Evolutionary conservation across 2,797 vertebrate species (phyloP).

Genomic region (Tauraco hartlaubi): DNA sequence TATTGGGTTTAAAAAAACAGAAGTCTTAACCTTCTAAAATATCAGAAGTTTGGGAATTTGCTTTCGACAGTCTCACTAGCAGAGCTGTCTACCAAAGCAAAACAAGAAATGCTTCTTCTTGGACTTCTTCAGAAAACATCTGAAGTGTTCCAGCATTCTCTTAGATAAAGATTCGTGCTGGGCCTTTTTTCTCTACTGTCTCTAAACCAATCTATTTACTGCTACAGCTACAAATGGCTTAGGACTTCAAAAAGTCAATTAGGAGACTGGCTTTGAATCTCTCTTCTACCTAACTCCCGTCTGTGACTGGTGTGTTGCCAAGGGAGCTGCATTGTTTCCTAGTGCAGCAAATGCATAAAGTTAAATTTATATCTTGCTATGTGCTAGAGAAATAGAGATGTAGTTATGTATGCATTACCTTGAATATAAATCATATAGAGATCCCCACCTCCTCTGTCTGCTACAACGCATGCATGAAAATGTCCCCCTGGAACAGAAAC

Average conservation of each 20-base stretch:
- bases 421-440: conserved; percentile 61
- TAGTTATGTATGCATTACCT: conserved; percentile 63
- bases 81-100: neutral
- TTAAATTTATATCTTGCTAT: conserved; percentile 14
- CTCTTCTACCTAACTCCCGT: conserved; percentile 24
- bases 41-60: conserved; percentile 31
- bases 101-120: neutral
- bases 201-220: neutral
- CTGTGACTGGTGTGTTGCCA: conserved; percentile 47
- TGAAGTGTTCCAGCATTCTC: neutral
- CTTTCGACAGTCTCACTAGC: neutral
- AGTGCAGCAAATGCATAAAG: conserved; percentile 48
- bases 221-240: conserved; percentile 38
- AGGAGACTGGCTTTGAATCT: conserved; percentile 29
- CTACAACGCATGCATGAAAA: conserved; percentile 52
- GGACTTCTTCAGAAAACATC: neutral
- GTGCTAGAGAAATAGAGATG: conserved; percentile 61
- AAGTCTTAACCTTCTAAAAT: conserved; percentile 64
- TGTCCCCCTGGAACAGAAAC: conserved; percentile 30
- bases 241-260: conserved; percentile 44
- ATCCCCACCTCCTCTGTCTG: conserved; percentile 49
- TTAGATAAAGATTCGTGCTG: neutral
- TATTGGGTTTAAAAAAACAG: neutral
- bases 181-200: neutral
- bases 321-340: conserved; percentile 54